phyloP scores from a whole-genome alignment of 1,140 invertebrate genomes.

The Drosophila bocki region DNA sequence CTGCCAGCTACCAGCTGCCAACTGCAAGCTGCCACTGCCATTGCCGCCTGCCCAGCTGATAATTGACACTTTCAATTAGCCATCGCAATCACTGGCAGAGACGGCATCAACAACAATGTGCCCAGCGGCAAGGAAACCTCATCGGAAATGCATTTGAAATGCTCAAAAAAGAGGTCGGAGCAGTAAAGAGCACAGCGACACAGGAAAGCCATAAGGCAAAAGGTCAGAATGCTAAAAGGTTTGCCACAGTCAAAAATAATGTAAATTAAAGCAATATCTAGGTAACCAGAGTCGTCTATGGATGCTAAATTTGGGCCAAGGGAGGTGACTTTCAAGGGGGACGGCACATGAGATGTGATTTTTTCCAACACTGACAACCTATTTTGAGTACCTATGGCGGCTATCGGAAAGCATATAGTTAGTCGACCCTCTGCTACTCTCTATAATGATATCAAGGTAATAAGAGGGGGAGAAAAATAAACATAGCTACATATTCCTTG shows the following conservation, averaged over 20 bases:
- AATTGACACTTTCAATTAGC: conserved; percentile 74
- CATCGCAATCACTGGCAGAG: conserved; percentile 39
- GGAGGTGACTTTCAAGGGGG: background rate
- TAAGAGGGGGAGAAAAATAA: too few relatives aligned
- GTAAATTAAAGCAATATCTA: background rate
- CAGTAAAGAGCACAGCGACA: conserved; percentile 16
- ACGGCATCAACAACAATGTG: conserved; percentile 32
- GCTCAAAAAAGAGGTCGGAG: conserved; percentile 17
- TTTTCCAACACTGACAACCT: too few relatives aligned
- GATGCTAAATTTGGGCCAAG: background rate
- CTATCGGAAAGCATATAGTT: too few relatives aligned
- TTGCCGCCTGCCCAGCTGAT: conserved; percentile 23
- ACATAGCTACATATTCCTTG: too few relatives aligned
- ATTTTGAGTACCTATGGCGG: too few relatives aligned
- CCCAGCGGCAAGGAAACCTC: conserved; percentile 23
- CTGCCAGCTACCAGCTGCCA: conserved; percentile 27
- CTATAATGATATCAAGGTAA: too few relatives aligned
- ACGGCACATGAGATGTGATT: too few relatives aligned
- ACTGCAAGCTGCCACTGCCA: conserved; percentile 3
- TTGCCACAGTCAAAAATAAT: conserved; percentile 18
- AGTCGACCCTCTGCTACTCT: too few relatives aligned
- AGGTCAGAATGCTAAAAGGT: conserved; percentile 56
- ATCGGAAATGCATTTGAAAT: conserved; percentile 36
- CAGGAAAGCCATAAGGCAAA: conserved; percentile 35
- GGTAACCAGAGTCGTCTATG: background rate